These are phyloP conservation scores for Platycnemis pennipes DNA, from an alignment of 2,888 invertebrate genomes.

Conservation along the genomic window DNA sequence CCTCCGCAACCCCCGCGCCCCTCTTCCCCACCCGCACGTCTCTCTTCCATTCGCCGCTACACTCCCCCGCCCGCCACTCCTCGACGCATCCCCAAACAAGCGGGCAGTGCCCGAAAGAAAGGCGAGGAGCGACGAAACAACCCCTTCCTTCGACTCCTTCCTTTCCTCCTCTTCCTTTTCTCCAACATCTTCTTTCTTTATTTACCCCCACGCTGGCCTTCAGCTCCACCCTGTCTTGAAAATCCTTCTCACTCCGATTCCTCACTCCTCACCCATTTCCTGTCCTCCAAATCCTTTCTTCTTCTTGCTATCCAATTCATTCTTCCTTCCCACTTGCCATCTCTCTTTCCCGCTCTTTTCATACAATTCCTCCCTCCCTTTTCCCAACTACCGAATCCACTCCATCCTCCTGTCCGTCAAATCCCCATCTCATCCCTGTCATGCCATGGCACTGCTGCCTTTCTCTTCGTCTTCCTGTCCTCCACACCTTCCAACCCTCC, in stretches of 20 bases:
- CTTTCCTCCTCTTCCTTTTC: background rate
- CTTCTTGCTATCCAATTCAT: background rate
- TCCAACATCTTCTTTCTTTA: background rate
- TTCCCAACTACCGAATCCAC: background rate
- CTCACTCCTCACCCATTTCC: background rate
- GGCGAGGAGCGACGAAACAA: background rate
- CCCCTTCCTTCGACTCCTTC: background rate
- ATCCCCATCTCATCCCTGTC: background rate
- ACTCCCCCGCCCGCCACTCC: background rate
- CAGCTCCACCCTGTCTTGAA: background rate
- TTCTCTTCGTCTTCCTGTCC: background rate
- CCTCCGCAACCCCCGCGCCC: background rate
- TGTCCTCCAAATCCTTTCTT: background rate
- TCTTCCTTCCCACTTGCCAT: no score
- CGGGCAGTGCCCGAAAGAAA: background rate
- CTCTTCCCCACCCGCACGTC: background rate
- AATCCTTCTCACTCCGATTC: background rate
- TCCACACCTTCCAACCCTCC: background rate
- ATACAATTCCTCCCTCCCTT: background rate
- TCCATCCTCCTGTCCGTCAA: background rate
- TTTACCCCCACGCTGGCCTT: background rate
- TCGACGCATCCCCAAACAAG: slow-evolving; percentile 48
- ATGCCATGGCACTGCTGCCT: background rate
- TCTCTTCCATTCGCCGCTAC: background rate
- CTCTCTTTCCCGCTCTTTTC: background rate